Evolutionary conservation across 2,113 vertebrate genomes (phyloP), one percentile per base, ranked within the genome.

Genomic region (Miniopterus natalensis): DNA sequence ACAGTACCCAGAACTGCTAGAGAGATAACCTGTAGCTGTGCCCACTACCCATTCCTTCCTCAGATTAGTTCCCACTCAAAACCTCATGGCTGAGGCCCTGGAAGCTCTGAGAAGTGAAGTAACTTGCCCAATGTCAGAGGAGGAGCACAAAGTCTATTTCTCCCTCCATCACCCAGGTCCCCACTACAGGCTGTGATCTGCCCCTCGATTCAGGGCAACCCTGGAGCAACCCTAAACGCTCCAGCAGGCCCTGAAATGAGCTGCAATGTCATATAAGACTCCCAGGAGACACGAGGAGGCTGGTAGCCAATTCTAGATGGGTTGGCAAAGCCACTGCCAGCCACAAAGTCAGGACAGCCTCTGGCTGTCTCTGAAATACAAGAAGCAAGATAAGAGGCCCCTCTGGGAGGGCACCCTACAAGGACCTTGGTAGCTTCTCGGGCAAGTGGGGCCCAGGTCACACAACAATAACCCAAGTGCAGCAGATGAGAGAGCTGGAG

Each of bases 291-390:
- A 4, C 0, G 0, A 65, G 45, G 78, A 84, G 94, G 96, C 90
- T 1, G 0, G 6, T 59, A 93, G 92, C 90, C 95, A 95, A 86
- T 53, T 80, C 88, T 49, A 91, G 65, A 95, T 47, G 65, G 84
- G 88, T 61, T 13, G 0, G 75, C 91, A 75, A 84, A 84, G 63
- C 55, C 0, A 0, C 77, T 3, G 21, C 70, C 95, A 90, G 81
- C 49, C 49, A 47, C 6, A 0, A 18, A 57, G 51, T 45, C 61
- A 78, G 87, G 87, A 59, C 88, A 88, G 66, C 74, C 96, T 89
- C 92, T 57, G 42, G 45, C 57, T 5, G 49, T 70, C 40, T 49
- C 92, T 65, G 90, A 96, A 96, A 97, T 29, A 61, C 57, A 84
- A 95, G 87, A 68, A 70, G 31, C 90, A 66, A 88, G 70, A 66